A percentile compares a stretch with the other conserved stretches of the same genome.
phyloP scores from a whole-genome alignment of 2,888 invertebrate genomes.

The Ischnus inquisitorius region DNA sequence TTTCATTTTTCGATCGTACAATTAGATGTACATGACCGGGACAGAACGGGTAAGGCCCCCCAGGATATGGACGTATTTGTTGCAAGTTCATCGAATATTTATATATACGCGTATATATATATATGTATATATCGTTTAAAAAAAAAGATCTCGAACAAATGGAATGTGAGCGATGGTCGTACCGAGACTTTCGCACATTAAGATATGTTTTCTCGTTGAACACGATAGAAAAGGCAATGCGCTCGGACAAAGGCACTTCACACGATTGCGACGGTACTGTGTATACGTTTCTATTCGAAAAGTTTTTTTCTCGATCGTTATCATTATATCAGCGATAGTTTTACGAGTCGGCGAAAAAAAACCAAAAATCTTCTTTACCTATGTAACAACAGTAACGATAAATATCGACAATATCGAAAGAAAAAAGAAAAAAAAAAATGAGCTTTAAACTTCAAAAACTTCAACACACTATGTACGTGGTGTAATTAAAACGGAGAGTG shows the following conservation, averaged over 20 bases:
- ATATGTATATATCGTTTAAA: conserved; percentile 20
- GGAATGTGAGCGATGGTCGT: conserved; percentile 59
- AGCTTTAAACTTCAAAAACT: conserved; percentile 84
- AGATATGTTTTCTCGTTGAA: conserved; percentile 31
- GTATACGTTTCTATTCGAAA: conserved; percentile 21
- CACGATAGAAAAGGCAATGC: conserved; percentile 49
- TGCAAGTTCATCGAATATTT: conserved; percentile 4
- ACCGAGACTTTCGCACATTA: conserved; percentile 30
- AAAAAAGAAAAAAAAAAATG: conserved; percentile 59
- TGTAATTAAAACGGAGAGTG: conserved; percentile 66
- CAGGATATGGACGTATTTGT: conserved; percentile 45
- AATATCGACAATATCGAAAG: conserved; percentile 63
- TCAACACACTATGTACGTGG: conserved; percentile 82
- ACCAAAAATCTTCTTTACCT: conserved; percentile 47
- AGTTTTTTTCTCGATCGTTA: conserved; percentile 34
- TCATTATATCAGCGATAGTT: conserved; percentile 41
- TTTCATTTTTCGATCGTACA: conserved; percentile 33
- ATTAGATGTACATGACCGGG: conserved; percentile 31
- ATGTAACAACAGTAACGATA: conserved; percentile 67
- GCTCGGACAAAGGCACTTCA: conserved; percentile 62
- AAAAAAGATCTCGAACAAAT: conserved; percentile 45
- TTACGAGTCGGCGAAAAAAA: conserved; percentile 48
- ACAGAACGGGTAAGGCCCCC: conserved; percentile 52
- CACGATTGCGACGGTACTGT: conserved; percentile 35
- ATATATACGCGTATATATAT: not conserved